Base-by-base conservation (phyloP, 2,113 vertebrate species). In the Actenoides lindsayi region DNA sequence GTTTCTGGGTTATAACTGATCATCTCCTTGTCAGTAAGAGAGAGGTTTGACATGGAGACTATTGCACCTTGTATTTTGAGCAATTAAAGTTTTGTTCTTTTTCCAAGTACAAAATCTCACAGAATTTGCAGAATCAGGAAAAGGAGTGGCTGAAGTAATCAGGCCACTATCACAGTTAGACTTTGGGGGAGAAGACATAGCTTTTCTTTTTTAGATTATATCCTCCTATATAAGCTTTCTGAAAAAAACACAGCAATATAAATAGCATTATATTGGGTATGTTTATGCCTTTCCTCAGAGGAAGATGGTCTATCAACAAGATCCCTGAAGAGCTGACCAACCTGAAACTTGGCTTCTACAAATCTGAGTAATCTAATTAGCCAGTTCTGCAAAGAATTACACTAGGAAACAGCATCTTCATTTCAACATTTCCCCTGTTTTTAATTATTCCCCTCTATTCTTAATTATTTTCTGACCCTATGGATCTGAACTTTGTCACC, bases 91-190 rank as follows among this genome's bases (percentile, higher is more conserved):
- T 75, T 37, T 64, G 6, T 37, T 67, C 31, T 27, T 11, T 24
- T 79, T 64, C 27, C 14, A 19, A 39, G 39, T 57, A 18, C 2
- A 76, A 83, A 77, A 81, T 5, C 28, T 5, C 37, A 44, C 68
- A 50, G 1, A 63, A 2, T 50, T 51, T 0, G 0, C 50, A 69
- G 25, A 63, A 37, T 42, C 11, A 23, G 31, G 11, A 73, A 69
- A 62, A 64, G 17, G 6, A n/a, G 28, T 51, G 25, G 23, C 69
- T 70, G 56, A 83, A 15, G 35, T 56, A 41, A 63, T 18, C 16
- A 41, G 24, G 39, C 5, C 27, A 23, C 48, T 74, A 62, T 5
- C 31, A 41, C 33, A 75, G 31, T 31, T n/a, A 44, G 13, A 28
- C 11, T 30, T 13, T 6, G 7, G 16, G 21, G 16, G 11, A 73